Percentiles rank a stretch among this genome's conserved stretches.
These are phyloP conservation scores for Gisinianus flammeolus DNA, from an alignment of 2,888 invertebrate genomes.

Conservation along the genomic window DNA sequence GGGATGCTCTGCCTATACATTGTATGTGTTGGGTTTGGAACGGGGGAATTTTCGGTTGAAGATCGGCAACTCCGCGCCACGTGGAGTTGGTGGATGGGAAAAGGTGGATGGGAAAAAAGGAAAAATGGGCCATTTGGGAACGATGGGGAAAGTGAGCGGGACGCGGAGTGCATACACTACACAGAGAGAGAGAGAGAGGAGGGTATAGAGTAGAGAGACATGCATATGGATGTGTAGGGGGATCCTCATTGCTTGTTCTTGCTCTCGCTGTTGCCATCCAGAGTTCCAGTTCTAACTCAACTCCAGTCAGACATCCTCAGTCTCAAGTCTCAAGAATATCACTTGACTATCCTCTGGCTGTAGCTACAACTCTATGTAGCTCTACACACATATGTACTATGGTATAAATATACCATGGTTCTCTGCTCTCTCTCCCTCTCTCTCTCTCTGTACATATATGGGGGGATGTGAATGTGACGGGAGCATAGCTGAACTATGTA, in stretches of 20 bases:
- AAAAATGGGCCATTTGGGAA: constrained; percentile 42
- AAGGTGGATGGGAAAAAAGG: constrained; percentile 33
- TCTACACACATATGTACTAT: not conserved
- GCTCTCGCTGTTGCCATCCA: too few relatives aligned
- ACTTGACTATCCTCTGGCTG: not conserved
- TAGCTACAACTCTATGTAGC: not conserved
- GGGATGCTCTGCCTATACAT: not conserved
- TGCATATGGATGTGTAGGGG: not conserved
- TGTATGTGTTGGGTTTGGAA: not conserved
- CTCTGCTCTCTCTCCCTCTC: not conserved
- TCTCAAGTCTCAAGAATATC: not conserved
- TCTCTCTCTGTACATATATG: not conserved
- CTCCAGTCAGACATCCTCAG: not conserved
- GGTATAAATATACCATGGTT: constrained; percentile 1
- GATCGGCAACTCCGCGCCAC: constrained; percentile 32
- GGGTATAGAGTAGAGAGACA: not conserved
- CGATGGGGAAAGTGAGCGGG: not conserved
- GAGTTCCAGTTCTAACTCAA: not conserved
- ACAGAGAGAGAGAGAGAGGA: not conserved
- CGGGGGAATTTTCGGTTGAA: constrained; percentile 18
- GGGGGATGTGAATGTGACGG: not conserved
- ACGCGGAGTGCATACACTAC: not conserved
- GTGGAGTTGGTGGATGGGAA: constrained; percentile 35
- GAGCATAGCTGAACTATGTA: too few relatives aligned
- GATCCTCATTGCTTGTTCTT: not conserved